Percentiles rank a stretch among this genome's conserved stretches.
phyloP scores from a whole-genome alignment of 2,113 vertebrate genomes.

The Platichthys stellatus region DNA sequence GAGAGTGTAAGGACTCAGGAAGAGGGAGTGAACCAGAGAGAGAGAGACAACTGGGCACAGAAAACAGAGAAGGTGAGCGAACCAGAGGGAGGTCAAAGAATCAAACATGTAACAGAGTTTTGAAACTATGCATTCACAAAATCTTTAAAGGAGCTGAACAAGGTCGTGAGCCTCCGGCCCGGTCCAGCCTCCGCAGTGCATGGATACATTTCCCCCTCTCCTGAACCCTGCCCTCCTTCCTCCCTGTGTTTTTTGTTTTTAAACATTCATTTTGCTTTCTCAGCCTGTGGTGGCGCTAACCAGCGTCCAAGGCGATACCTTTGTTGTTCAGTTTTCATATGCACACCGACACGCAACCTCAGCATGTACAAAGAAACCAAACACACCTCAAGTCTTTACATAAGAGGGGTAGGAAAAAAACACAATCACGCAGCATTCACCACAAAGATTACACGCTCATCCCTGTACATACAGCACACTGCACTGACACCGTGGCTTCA shows the following conservation, averaged over 20 bases:
- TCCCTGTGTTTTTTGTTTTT: slow-evolving; percentile 49
- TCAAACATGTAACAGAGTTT: slow-evolving; percentile 87
- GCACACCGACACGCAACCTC: slow-evolving; percentile 81
- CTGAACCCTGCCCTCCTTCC: slow-evolving; percentile 58
- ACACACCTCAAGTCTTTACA: slow-evolving; percentile 78
- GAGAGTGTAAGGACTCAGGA: slow-evolving; percentile 45
- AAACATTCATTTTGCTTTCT: slow-evolving; percentile 93
- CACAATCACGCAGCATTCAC: slow-evolving; percentile 74
- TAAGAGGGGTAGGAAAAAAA: slow-evolving; percentile 31
- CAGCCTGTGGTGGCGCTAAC: slow-evolving; percentile 81
- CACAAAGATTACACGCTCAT: slow-evolving; percentile 71
- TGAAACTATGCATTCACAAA: slow-evolving; percentile 91
- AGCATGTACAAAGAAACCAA: slow-evolving; percentile 86
- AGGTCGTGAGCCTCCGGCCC: slow-evolving; percentile 73
- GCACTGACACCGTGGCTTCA: slow-evolving; percentile 50
- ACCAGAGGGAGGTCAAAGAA: slow-evolving; percentile 75
- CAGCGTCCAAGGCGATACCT: slow-evolving; percentile 60
- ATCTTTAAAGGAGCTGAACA: slow-evolving; percentile 85
- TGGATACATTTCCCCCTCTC: slow-evolving; percentile 83
- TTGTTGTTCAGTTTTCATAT: slow-evolving; percentile 67
- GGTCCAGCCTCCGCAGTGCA: slow-evolving; percentile 85
- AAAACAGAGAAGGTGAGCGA: slow-evolving; percentile 78
- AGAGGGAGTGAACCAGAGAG: slow-evolving; percentile 42
- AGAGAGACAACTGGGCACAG: slow-evolving; percentile 70
- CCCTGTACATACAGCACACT: slow-evolving; percentile 81